A percentile compares a stretch with the other conserved stretches of the same genome.
phyloP scores from a whole-genome alignment of 2,113 vertebrate genomes.

The Mobula hypostoma region DNA sequence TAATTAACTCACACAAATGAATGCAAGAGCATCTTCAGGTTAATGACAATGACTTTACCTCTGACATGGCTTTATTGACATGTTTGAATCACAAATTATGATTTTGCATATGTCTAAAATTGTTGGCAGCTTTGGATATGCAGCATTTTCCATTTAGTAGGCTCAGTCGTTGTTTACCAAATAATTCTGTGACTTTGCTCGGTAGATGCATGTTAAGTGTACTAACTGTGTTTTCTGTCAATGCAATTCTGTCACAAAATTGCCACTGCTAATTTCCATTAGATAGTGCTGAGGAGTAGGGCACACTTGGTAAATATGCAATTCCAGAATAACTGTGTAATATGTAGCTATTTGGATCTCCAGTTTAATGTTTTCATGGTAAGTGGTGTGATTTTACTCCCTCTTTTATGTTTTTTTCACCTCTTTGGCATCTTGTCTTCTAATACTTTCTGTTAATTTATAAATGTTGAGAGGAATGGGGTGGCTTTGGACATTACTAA shows the following conservation, averaged over 20 bases:
- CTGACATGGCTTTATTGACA: not conserved
- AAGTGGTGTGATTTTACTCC: not conserved
- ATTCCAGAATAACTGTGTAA: not conserved
- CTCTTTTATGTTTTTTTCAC: not conserved
- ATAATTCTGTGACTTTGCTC: not conserved
- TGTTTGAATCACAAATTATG: not conserved
- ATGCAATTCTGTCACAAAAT: not conserved
- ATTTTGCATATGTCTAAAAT: not conserved
- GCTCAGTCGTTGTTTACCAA: not conserved
- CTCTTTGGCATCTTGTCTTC: not conserved
- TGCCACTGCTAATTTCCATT: not conserved
- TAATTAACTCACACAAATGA: conserved; percentile 15
- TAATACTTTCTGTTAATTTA: no score
- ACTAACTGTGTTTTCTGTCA: not conserved
- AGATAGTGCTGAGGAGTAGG: not conserved
- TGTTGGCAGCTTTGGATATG: not conserved
- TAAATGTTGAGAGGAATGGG: no score
- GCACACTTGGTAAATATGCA: not conserved
- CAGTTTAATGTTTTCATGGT: not conserved
- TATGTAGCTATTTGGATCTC: not conserved
- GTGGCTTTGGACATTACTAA: no score
- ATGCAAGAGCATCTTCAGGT: not conserved
- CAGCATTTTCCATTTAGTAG: not conserved
- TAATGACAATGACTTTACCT: conserved; percentile 9
- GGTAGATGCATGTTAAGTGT: not conserved